These are phyloP conservation scores for Priocnemis perturbator DNA, from an alignment of 2,888 invertebrate species.

Conservation along the genomic window DNA sequence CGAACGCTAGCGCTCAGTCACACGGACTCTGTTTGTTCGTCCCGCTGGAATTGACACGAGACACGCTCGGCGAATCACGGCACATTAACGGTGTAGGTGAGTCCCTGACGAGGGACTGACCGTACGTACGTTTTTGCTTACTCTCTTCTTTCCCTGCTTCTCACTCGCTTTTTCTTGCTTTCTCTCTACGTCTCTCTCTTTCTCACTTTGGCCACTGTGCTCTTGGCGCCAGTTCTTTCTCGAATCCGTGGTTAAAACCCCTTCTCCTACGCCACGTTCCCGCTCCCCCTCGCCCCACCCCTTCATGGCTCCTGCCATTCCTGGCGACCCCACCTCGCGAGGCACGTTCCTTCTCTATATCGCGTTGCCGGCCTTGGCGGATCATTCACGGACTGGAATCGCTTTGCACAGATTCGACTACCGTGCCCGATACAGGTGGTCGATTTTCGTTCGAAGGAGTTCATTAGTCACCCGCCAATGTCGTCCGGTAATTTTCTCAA, in stretches of 20 bases:
- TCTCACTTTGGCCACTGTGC: constrained; percentile 21
- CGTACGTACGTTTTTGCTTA: neutral
- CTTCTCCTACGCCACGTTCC: constrained; percentile 18
- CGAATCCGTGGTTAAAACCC: constrained; percentile 21
- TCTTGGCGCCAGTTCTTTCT: constrained; percentile 38
- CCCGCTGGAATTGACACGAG: neutral
- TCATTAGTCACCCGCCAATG: constrained; percentile 35
- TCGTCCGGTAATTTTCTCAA: neutral
- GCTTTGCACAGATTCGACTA: constrained; percentile 30
- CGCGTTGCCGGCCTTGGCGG: constrained; percentile 41
- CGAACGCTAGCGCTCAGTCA: constrained; percentile 9
- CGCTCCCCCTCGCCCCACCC: constrained; percentile 5
- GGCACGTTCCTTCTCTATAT: constrained; percentile 24
- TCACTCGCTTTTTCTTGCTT: neutral
- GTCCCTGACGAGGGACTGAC: too few species aligned
- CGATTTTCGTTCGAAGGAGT: constrained; percentile 38
- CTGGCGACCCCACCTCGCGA: constrained; percentile 36
- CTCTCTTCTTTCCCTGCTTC: constrained; percentile 6
- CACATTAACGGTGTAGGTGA: too few species aligned
- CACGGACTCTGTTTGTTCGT: neutral
- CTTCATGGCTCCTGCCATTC: constrained; percentile 21
- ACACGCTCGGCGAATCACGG: neutral
- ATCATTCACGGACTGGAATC: constrained; percentile 52
- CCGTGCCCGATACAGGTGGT: constrained; percentile 44
- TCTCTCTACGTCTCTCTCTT: constrained; percentile 16